phyloP scores from a whole-genome alignment of 2,797 vertebrate genomes.

The Pogoniulus pusillus region DNA sequence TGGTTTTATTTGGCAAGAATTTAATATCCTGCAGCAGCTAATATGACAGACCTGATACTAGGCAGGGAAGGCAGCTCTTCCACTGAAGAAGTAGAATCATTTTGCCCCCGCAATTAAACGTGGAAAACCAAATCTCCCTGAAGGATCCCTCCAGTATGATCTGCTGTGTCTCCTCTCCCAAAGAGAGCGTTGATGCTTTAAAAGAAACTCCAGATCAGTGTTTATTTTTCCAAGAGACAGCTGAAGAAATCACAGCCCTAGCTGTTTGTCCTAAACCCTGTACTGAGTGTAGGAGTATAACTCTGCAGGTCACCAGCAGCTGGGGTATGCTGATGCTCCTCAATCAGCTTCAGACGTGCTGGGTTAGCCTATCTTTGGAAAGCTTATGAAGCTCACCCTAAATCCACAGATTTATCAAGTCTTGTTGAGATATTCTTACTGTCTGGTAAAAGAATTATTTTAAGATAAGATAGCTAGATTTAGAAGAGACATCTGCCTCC shows the following conservation, averaged over 20 bases:
- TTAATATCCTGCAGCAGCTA: conserved; percentile 5
- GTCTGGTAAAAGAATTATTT: conserved; percentile 3
- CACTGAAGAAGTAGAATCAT: background rate
- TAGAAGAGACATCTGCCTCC: background rate
- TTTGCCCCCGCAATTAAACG: conserved; percentile 1
- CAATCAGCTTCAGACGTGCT: background rate
- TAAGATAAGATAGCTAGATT: background rate
- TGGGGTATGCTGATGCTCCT: background rate
- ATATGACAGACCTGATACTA: background rate
- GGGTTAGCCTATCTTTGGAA: background rate
- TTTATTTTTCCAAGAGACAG: background rate
- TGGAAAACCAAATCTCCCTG: background rate
- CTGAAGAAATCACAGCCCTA: background rate
- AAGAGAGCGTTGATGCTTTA: background rate
- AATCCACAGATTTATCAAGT: background rate
- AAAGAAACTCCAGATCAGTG: background rate
- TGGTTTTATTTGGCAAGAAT: conserved; percentile 17
- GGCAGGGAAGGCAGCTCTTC: background rate
- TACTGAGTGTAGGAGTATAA: background rate
- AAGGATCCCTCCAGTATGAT: background rate
- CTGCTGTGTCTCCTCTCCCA: background rate
- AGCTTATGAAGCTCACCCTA: background rate
- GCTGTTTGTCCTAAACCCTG: background rate
- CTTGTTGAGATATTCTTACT: background rate
- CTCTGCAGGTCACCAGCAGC: background rate